Conservation (phyloP, 2,888 invertebrate species). For the Sinotaia quadrata region DNA sequence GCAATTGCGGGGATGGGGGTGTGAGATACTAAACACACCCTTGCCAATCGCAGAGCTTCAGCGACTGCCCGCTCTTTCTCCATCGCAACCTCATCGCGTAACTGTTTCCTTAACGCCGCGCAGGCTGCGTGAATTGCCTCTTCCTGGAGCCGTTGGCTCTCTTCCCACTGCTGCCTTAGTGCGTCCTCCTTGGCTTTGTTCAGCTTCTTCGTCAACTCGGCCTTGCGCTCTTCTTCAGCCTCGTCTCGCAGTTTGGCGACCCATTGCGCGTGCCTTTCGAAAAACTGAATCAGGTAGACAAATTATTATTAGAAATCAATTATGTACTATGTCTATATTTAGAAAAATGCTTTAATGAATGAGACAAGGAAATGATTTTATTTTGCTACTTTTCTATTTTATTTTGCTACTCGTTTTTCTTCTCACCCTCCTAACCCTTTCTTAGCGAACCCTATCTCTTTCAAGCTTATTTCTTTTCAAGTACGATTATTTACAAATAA, state of each 20-base stretch:
- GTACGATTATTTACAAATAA: no score
- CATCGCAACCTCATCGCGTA: slow-evolving; percentile 54
- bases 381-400: no score
- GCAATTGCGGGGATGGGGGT: no score
- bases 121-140: slow-evolving; percentile 61
- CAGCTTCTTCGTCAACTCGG: slow-evolving; percentile 56
- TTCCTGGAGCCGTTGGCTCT: slow-evolving; percentile 58
- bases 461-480: no score
- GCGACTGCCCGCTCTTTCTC: slow-evolving; percentile 62
- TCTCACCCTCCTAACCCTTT: no score
- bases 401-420: no score
- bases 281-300: slow-evolving; percentile 47
- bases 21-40: no score
- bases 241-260: slow-evolving; percentile 61
- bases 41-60: slow-evolving; percentile 59
- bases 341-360: no score
- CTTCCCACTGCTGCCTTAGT: slow-evolving; percentile 57
- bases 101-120: slow-evolving; percentile 46
- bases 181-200: slow-evolving; percentile 60
- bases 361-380: no score
- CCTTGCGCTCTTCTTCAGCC: slow-evolving; percentile 60
- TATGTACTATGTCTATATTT: neutral
- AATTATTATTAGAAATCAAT: no score
- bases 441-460: no score
- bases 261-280: slow-evolving; percentile 56